Evolutionary conservation across 2,113 vertebrate species (phyloP), one percentile per base, ranked within the genome.

Genomic region (Chaetops frenatus): DNA sequence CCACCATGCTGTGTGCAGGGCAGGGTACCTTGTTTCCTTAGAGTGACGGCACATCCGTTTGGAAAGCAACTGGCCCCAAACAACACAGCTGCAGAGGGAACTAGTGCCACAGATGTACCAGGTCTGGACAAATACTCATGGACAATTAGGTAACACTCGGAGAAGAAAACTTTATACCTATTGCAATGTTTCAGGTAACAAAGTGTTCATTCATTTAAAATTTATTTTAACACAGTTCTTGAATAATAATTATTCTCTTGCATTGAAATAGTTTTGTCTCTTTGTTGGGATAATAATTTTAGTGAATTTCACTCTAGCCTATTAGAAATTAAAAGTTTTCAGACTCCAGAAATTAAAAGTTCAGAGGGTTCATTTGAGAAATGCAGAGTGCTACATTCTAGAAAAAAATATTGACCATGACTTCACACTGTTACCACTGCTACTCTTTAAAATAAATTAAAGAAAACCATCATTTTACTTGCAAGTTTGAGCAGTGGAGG

Each of bases 11-110:
- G 24, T 56, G 24, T 71, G 40, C 36, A 71, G 35, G 22, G 9
- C n/a, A 50, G 51, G 24, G 7, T 19, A 60, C 27, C 33, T 70
- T 45, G 31, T 15, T 71, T n/a, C 25, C 35, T 83, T 14, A 25
- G 22, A 48, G 7, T 27, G 50, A 62, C 18, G 62, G 27, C 1
- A 3, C 8, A 28, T 22, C 24, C 1, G 0, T 78, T 57, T 71
- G 78, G 31, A 90, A 91, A 79, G 23, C 5, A 79, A 11, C 33
- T 47, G 51, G 11, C 18, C 47, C 27, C 44, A 60, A 12, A 71
- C 33, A 60, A 67, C 70, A 79, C 12, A 71, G 31, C 16, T 77
- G 21, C 27, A 64, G 69, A 42, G 27, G 14, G 11, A 95, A 25
- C 23, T 18, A 56, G 4, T 85, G 70, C 38, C 48, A 58, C 29